These are phyloP conservation scores for Sisyra nigra DNA, from an alignment of 2,888 invertebrate species.

Conservation along the genomic window DNA sequence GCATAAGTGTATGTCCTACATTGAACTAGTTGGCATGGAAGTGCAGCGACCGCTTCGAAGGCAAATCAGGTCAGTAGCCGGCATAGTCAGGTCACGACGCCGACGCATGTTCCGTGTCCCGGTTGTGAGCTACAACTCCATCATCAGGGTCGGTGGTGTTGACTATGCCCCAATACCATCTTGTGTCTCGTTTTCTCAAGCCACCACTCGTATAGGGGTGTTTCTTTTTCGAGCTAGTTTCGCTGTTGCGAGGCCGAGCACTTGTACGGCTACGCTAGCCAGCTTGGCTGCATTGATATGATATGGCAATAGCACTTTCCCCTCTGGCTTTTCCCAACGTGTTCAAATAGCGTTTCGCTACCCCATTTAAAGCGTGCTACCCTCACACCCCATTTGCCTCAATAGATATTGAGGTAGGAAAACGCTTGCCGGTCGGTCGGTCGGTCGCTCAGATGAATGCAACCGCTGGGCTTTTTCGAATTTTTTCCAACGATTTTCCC, in stretches of 20 bases:
- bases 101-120: conserved; percentile 4
- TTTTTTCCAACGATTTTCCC: no score
- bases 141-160: not conserved
- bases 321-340: no score
- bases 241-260: not conserved
- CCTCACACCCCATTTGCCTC: no score
- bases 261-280: conserved; percentile 4
- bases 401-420: no score
- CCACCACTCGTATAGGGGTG: not conserved
- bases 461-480: no score
- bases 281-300: conserved; percentile 5
- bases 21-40: not conserved
- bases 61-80: conserved; percentile 8
- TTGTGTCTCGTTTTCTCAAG: not conserved
- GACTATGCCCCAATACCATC: not conserved
- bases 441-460: no score
- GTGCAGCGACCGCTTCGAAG: conserved; percentile 8
- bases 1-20: no score
- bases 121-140: not conserved
- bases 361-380: no score
- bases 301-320: no score
- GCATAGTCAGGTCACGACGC: conserved; percentile 3
- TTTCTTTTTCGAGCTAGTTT: conserved; percentile 1
- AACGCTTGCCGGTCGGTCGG: no score
- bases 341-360: no score